Evolutionary conservation across 37 sponge, comb jelly and placozoan genomes (phyloP).

Genomic region (Geodia barretti): DNA sequence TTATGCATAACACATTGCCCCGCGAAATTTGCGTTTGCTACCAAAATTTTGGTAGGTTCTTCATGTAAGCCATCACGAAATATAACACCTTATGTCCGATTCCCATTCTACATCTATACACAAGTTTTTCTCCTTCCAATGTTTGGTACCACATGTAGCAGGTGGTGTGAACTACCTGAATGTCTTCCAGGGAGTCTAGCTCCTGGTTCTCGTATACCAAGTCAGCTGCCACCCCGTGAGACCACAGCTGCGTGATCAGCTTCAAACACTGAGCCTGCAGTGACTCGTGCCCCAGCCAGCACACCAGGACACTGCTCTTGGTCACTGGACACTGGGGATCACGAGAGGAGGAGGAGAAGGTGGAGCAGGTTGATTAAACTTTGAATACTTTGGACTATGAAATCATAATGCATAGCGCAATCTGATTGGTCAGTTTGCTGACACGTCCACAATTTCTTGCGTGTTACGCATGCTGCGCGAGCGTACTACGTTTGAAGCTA

Average conservation of each 20-base stretch:
- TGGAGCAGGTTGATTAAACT: too few species aligned
- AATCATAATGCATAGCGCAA: background rate
- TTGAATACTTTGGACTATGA: background rate
- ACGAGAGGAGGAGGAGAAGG: background rate
- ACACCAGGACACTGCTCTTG: constrained; percentile 67
- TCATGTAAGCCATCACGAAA: too few species aligned
- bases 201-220: constrained; percentile 52
- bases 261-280: constrained; percentile 55
- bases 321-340: constrained; percentile 9
- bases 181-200: constrained; percentile 67
- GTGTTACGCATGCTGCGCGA: background rate
- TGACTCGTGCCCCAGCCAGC: constrained; percentile 66
- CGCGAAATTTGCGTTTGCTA: too few species aligned
- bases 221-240: constrained; percentile 68
- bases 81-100: too few species aligned
- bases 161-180: constrained; percentile 22
- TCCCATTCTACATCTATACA: too few species aligned
- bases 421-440: background rate
- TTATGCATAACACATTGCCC: too few species aligned
- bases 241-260: constrained; percentile 58
- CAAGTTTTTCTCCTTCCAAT: too few species aligned
- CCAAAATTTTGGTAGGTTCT: too few species aligned
- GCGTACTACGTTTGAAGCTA: background rate
- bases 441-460: background rate
- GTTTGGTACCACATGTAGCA: too few species aligned